These are phyloP conservation scores for Urosaurus nigricauda DNA, from an alignment of 2,797 vertebrate genomes.

Conservation along the genomic window DNA sequence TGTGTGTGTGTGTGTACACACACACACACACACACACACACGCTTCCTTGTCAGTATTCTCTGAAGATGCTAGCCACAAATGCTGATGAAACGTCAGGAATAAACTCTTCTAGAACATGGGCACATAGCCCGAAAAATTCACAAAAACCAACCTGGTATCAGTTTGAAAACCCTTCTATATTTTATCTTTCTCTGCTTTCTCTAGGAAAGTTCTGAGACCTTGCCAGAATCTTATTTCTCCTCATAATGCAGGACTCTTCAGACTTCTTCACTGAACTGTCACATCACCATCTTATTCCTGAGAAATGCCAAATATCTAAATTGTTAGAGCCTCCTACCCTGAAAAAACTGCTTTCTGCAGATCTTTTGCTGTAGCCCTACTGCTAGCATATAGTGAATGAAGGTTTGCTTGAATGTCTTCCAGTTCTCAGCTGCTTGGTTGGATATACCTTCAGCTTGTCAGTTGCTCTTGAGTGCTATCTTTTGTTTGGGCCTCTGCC, in stretches of 20 bases:
- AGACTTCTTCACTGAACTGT: background rate
- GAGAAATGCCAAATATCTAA: background rate
- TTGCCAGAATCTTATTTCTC: background rate
- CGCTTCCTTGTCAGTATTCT: no score
- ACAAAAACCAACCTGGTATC: background rate
- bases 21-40: no score
- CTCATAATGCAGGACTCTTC: conserved; percentile 7
- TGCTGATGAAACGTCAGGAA: no score
- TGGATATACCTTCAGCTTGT: background rate
- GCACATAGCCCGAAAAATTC: no score
- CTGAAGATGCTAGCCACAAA: no score
- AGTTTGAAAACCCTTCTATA: background rate
- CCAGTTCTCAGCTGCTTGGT: background rate
- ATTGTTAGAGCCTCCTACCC: background rate
- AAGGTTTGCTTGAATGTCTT: background rate
- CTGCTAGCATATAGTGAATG: background rate
- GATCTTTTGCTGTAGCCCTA: background rate
- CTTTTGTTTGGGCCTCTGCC: background rate
- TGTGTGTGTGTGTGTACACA: no score
- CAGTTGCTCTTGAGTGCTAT: background rate
- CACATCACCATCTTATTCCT: background rate
- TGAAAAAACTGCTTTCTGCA: background rate
- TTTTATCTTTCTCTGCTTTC: background rate
- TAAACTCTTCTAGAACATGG: no score
- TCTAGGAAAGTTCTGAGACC: background rate